Evolutionary conservation across 1,140 invertebrate species (phyloP), one percentile per base, ranked within the genome.

Genomic region (Monochamus saltuarius): DNA sequence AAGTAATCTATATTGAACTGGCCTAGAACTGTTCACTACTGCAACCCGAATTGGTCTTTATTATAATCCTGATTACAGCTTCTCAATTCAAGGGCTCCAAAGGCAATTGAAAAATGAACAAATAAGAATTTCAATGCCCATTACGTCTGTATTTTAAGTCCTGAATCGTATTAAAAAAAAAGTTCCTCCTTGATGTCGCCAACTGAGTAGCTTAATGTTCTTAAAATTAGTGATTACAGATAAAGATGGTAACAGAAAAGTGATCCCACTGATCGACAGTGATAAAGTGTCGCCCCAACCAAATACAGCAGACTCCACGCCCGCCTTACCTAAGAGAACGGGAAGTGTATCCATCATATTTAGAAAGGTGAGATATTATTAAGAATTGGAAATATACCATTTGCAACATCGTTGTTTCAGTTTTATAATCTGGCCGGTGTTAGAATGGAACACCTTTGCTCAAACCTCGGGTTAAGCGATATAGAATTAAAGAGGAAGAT

Each of bases 391-490:
- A 3, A 6, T 29, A 6, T 56, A 4, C 8, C 19, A 56, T 29
- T 46, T 46, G 19, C 3, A 37, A 47, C 6, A 4, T 49, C 17
- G 10, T 13, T 36, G 46, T 65, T 67, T 57, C 38, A 95, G 87
- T 95, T 98, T 63, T 99, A 99, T 77, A 87, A 93, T 72, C 78
- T 99, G 42, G 91, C 94, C 1, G 88, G 88, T 61, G 87, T 97
- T 1, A 84, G 97, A 40, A 87, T 99, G 81, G 85, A 90, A 65
- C 92, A 97, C 66, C 79, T 99, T 0, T 98, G 94, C 77, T 87
- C 87, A 16, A 85, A 92, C 43, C 80, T 99, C 2, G 77, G 84
- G 6, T 82, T 97, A 7, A 79, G 72, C 1, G 89, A 95, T 59
- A 81, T 84, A 10, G 88, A 92, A 58, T 76, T 94, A 36, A 85